phyloP scores from a whole-genome alignment of 2,113 vertebrate species.

The Lophochroa leadbeateri region DNA sequence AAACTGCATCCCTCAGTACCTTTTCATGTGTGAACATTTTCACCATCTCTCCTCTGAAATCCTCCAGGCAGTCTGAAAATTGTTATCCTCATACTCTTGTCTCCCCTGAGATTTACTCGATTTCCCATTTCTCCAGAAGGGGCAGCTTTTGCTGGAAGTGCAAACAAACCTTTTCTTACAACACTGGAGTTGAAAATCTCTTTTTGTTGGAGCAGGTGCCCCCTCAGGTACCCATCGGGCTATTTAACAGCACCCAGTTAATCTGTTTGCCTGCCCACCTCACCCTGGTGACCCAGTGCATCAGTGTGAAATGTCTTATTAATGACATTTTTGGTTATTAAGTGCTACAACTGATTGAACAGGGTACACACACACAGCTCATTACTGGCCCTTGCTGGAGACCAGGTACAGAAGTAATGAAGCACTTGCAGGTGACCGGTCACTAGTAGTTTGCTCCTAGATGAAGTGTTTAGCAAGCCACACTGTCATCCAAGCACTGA shows the following conservation, averaged over 20 bases:
- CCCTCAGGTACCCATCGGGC: background rate
- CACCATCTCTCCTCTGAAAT: background rate
- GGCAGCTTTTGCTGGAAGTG: background rate
- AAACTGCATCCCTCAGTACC: background rate
- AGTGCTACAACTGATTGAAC: background rate
- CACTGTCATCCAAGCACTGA: background rate
- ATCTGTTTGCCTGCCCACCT: background rate
- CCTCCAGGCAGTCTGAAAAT: background rate
- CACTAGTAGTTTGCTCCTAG: background rate
- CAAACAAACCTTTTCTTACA: background rate
- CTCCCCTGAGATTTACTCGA: background rate
- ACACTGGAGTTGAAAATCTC: background rate
- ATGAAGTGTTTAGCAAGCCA: background rate
- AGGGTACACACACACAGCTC: rapidly evolving
- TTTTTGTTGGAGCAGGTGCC: background rate
- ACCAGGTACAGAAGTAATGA: background rate
- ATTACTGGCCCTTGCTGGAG: background rate
- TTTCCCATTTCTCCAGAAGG: background rate
- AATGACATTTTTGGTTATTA: background rate
- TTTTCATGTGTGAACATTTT: background rate
- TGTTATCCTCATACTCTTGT: background rate
- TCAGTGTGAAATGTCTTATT: background rate
- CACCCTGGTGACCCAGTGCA: background rate
- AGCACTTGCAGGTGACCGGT: background rate
- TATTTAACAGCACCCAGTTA: background rate